phyloP scores from a whole-genome alignment of 2,797 vertebrate species.

The Oceanodroma leucorhoa region DNA sequence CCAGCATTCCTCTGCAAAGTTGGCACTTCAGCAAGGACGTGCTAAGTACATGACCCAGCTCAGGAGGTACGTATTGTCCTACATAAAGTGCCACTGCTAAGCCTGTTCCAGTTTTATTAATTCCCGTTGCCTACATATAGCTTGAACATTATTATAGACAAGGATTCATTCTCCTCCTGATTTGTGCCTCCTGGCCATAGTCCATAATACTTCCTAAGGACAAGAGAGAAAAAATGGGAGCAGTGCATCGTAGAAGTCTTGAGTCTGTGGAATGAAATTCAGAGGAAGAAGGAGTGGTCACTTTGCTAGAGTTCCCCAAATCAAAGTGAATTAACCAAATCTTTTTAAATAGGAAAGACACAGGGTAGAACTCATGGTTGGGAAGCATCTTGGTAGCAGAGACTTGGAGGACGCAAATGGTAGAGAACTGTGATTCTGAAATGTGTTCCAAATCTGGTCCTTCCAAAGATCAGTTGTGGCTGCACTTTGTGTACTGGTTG shows the following conservation, averaged over 20 bases:
- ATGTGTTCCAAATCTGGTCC: neutral
- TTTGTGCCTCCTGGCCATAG: neutral
- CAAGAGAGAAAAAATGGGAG: neutral
- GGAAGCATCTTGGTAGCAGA: neutral
- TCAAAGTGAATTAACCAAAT: neutral
- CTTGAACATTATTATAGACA: neutral
- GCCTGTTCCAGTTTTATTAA: slow-evolving; percentile 22
- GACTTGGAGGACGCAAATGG: neutral
- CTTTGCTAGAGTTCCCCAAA: neutral
- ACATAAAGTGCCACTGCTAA: slow-evolving; percentile 16
- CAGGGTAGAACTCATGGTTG: neutral
- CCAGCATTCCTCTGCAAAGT: slow-evolving; percentile 30
- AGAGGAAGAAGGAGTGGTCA: neutral
- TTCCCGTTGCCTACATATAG: neutral
- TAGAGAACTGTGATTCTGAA: neutral
- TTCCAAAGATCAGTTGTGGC: neutral
- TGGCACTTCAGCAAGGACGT: slow-evolving; percentile 32
- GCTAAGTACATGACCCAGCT: slow-evolving; percentile 7
- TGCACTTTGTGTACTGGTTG: neutral
- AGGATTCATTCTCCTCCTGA: neutral
- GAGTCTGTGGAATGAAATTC: neutral
- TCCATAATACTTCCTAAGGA: neutral
- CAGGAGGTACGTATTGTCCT: slow-evolving; percentile 26
- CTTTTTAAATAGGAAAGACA: neutral
- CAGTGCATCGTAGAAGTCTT: neutral